Percentiles rank a stretch among this genome's conserved stretches.
phyloP scores from a whole-genome alignment of 2,113 vertebrate genomes.

The Sapajus apella region DNA sequence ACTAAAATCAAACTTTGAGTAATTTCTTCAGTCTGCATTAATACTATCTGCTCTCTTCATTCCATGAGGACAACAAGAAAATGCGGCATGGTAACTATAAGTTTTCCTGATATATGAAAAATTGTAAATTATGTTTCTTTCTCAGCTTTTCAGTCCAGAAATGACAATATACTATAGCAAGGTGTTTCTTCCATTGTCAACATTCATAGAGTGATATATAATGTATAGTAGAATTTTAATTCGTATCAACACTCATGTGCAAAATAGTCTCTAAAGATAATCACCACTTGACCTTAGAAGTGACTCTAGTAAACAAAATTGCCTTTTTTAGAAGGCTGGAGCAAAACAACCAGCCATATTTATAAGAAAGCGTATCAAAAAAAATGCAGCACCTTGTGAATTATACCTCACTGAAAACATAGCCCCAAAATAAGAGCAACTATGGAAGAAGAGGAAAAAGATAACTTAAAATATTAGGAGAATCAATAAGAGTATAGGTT shows the following conservation, averaged over 20 bases:
- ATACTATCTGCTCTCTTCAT: slow-evolving; percentile 75
- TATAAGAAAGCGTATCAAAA: too few relatives aligned
- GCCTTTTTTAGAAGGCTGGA: too few relatives aligned
- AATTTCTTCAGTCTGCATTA: slow-evolving; percentile 71
- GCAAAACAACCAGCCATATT: too few relatives aligned
- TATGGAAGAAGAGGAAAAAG: too few relatives aligned
- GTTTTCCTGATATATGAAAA: slow-evolving; percentile 56
- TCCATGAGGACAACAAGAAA: slow-evolving; percentile 74
- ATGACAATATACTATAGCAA: slow-evolving; percentile 56
- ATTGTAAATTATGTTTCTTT: slow-evolving; percentile 58
- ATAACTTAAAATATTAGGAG: too few relatives aligned
- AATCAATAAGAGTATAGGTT: too few relatives aligned
- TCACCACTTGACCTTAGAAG: too few relatives aligned
- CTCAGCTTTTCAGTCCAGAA: not conserved
- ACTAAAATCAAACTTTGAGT: slow-evolving; percentile 77
- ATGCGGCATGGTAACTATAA: slow-evolving; percentile 57
- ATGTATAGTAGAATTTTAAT: not conserved
- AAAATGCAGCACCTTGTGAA: too few relatives aligned
- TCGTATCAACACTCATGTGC: slow-evolving; percentile 35
- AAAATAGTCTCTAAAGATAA: not conserved
- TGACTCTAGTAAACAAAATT: too few relatives aligned
- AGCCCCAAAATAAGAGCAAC: too few relatives aligned
- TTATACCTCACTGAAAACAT: too few relatives aligned
- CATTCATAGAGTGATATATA: slow-evolving; percentile 20
- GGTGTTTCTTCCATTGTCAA: slow-evolving; percentile 68